Evolutionary conservation across 2,888 invertebrate species (phyloP), one percentile per base, ranked within the genome.

Genomic region (Drosophila meridiana): DNA sequence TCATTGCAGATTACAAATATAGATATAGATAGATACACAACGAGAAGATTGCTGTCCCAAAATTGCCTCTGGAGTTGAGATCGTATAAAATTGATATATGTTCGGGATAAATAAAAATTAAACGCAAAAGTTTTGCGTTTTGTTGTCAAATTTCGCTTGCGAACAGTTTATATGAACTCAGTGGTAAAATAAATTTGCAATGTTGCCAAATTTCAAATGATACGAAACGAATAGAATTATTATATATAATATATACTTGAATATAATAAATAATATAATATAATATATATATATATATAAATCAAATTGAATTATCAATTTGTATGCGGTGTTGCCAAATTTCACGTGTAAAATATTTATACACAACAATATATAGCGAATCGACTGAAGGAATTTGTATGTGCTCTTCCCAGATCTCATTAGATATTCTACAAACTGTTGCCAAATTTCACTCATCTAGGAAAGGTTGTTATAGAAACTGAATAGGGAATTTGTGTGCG

Each of bases 141-240:
- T 55, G 42, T 60, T 58, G 57, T 42, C 61, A 36, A 47, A 38
- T 38, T 47, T 56, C 53, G 11, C 20, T 9, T n/a, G 9, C 6
- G 13, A 5, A 4, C 9, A 4, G 4, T 7, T 30, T 26, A 13
- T 13, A 28, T 28, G 13, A 43, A 8, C n/a, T 1, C 0, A 13
- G 38, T 3, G 38, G 13, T 0, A 2, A 36, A 36, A 36, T 20
- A 20, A 20, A 20, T 20, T 20, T 20, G 20, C 20, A 20, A 20
- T 20, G 20, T 45, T 45, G 40, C 40, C 40, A 4, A 40, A 40
- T 14, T 14, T 40, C 40, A 38, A 2, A 6, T 8, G 1, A 34
- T 34, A 34, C 9, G 34, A 34, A 34, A 34, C 8, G 6, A 1
- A 34, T 34, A 9, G 34, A 20, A 20, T 20, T 20, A 20, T 20